phyloP scores from a whole-genome alignment of 2,888 invertebrate genomes.

The Synanthedon andrenaeformis region DNA sequence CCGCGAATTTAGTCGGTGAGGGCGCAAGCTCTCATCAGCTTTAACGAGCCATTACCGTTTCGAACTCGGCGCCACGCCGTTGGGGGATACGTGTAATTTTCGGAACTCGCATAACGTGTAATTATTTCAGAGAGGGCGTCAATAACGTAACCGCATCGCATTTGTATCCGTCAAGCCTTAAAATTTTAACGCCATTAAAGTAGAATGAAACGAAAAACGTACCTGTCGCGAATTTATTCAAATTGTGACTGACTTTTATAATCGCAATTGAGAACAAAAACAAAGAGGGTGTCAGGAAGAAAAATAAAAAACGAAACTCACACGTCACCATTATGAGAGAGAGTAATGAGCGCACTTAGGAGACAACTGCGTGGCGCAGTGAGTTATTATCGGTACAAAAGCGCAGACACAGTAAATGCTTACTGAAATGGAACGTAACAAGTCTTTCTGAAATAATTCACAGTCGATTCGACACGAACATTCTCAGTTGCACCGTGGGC shows the following conservation, averaged over 20 bases:
- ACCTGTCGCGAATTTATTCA: neutral
- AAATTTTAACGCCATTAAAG: slow-evolving; percentile 19
- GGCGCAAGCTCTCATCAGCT: slow-evolving; percentile 61
- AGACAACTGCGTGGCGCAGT: slow-evolving; percentile 30
- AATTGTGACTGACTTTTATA: neutral
- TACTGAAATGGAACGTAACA: slow-evolving; percentile 49
- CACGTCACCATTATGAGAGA: slow-evolving; percentile 30
- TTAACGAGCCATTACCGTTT: slow-evolving; percentile 63
- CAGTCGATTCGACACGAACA: slow-evolving; percentile 51
- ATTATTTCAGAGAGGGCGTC: slow-evolving; percentile 61
- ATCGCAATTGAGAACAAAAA: neutral
- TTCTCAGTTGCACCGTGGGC: slow-evolving; percentile 39
- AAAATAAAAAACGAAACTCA: neutral
- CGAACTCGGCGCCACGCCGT: slow-evolving; percentile 4
- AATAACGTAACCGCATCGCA: slow-evolving; percentile 51
- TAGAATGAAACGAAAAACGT: neutral
- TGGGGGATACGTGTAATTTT: slow-evolving; percentile 55
- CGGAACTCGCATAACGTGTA: slow-evolving; percentile 59
- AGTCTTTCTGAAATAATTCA: slow-evolving; percentile 56
- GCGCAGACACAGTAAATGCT: slow-evolving; percentile 39
- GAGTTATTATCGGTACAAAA: slow-evolving; percentile 49
- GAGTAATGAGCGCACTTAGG: slow-evolving; percentile 49
- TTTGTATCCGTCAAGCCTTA: slow-evolving; percentile 35
- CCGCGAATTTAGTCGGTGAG: slow-evolving; percentile 15
- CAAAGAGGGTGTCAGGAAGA: neutral